Conservation (phyloP, 2,113 vertebrate species). For the Struthio camelus region DNA sequence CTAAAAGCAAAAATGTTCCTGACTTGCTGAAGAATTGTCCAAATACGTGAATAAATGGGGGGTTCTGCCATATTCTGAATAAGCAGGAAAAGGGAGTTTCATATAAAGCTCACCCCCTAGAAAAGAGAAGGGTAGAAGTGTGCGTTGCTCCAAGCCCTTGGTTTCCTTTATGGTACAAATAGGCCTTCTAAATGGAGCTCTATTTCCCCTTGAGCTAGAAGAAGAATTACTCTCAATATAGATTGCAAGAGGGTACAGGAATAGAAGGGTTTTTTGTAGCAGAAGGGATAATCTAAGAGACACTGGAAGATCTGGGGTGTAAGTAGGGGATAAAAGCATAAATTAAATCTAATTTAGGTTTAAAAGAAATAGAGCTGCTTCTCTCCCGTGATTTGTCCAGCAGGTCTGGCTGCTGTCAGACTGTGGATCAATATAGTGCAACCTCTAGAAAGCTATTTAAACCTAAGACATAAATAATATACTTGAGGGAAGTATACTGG, state of each 20-base stretch:
- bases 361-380: not conserved
- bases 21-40: not conserved
- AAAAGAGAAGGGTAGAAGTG: not conserved
- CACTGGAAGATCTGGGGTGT: not conserved
- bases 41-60: rapidly evolving
- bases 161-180: not conserved
- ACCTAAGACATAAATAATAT: not conserved
- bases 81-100: not conserved
- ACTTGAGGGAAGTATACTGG: not conserved
- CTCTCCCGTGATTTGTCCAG: not conserved
- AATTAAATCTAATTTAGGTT: not conserved
- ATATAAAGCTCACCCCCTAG: not conserved
- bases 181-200: not conserved
- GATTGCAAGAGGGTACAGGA: not conserved
- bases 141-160: not conserved
- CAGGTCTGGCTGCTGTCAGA: not conserved
- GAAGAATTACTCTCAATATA: not conserved
- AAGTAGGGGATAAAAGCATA: not conserved
- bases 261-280: not conserved
- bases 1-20: not conserved
- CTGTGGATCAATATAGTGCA: not conserved
- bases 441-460: constrained; percentile 12
- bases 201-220: not conserved
- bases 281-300: not conserved
- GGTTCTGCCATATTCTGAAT: not conserved